phyloP scores from a whole-genome alignment of 2,797 vertebrate genomes.

The Tinamus major region DNA sequence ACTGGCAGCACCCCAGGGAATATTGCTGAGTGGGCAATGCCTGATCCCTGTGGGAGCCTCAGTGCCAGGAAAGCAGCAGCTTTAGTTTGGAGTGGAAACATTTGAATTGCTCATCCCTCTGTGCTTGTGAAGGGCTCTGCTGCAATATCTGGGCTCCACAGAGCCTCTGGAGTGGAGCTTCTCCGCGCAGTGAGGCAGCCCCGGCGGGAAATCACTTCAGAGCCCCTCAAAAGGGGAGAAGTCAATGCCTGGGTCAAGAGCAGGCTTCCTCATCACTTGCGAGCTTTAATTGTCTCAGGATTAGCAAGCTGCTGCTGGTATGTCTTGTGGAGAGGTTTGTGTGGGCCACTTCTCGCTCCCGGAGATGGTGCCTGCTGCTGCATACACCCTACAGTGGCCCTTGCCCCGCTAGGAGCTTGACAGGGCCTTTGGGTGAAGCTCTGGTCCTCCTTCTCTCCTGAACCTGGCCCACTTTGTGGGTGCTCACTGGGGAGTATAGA shows the following conservation, averaged over 20 bases:
- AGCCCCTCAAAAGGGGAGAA: not conserved
- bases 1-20: not conserved
- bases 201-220: not conserved
- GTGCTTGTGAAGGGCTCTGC: not conserved
- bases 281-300: conserved; percentile 7
- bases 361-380: not conserved
- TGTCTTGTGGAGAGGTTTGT: not conserved
- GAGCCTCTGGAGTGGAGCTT: not conserved
- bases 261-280: not conserved
- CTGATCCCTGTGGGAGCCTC: not conserved
- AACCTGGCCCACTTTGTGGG: not conserved
- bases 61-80: not conserved
- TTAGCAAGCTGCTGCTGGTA: not conserved
- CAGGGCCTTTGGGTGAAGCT: not conserved
- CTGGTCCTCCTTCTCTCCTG: not conserved
- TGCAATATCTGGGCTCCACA: not conserved
- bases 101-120: not conserved
- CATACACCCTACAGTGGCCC: not conserved
- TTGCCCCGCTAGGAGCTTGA: conserved; percentile 6
- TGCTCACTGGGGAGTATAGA: conserved; percentile 17
- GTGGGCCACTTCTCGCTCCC: not conserved
- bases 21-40: not conserved
- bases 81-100: conserved; percentile 11
- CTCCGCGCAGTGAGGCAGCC: not conserved
- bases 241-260: conserved; percentile 5